A percentile compares a stretch with the other conserved stretches of the same genome.
phyloP scores from a whole-genome alignment of 2,797 vertebrate genomes.

The Platyrinchus mystaceus region DNA sequence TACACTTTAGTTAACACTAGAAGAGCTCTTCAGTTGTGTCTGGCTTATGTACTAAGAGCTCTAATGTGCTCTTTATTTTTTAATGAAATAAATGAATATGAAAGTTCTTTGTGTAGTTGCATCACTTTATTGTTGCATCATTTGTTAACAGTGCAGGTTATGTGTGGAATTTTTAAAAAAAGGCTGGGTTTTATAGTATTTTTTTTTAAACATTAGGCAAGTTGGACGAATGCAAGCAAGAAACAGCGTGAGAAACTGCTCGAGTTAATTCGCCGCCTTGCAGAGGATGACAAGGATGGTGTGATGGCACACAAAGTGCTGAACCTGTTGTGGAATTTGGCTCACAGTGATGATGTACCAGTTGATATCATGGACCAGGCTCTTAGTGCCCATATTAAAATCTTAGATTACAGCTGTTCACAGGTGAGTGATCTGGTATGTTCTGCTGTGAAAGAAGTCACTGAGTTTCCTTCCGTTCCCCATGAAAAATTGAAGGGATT shows the following conservation, averaged over 20 bases:
- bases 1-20: neutral
- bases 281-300: slow-evolving; percentile 98
- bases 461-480: neutral
- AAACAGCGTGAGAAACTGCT: slow-evolving; percentile 97
- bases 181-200: neutral
- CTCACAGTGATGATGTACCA: slow-evolving; percentile 98
- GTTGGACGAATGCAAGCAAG: slow-evolving; percentile 99
- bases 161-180: neutral
- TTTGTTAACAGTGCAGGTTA: neutral
- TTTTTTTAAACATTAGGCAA: slow-evolving; percentile 79
- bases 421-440: slow-evolving; percentile 80
- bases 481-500: neutral
- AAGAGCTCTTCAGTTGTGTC: neutral
- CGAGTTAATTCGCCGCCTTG: slow-evolving; percentile 94
- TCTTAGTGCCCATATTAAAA: slow-evolving; percentile 99
- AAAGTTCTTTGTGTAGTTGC: neutral
- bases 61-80: neutral
- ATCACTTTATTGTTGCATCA: neutral
- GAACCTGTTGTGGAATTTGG: slow-evolving; percentile 97
- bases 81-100: neutral
- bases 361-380: slow-evolving; percentile 99
- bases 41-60: neutral
- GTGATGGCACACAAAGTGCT: slow-evolving; percentile 99
- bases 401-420: slow-evolving; percentile 98
- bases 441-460: neutral